phyloP scores from a whole-genome alignment of 2,113 vertebrate genomes.

The Catharus minimus region DNA sequence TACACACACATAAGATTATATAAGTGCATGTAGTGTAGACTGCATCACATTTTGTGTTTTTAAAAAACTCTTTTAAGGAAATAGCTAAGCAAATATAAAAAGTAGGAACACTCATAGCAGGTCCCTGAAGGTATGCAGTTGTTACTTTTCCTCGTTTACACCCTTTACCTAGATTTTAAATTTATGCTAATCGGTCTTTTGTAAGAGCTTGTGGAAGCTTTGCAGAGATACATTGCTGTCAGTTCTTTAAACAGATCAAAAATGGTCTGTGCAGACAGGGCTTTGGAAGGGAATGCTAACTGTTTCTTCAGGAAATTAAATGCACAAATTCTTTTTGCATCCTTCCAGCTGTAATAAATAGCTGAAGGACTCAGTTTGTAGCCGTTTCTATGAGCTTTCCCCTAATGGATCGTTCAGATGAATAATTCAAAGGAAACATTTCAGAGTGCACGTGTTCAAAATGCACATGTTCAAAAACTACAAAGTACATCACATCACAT shows the following conservation, averaged over 20 bases:
- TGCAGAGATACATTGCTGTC: neutral
- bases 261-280: conserved; percentile 23
- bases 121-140: neutral
- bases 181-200: conserved; percentile 8
- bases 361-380: conserved; percentile 26
- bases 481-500: neutral
- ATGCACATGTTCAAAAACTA: neutral
- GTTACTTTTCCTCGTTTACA: conserved; percentile 1
- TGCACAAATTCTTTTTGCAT: conserved; percentile 38
- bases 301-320: conserved; percentile 60
- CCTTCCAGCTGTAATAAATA: conserved; percentile 61
- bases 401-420: conserved; percentile 29
- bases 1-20: neutral
- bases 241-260: conserved; percentile 38
- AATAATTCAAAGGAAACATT: conserved; percentile 51
- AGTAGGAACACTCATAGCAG: neutral
- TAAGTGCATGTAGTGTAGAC: neutral
- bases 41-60: neutral
- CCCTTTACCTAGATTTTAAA: conserved; percentile 23
- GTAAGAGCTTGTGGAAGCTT: conserved; percentile 20
- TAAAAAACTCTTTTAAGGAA: neutral
- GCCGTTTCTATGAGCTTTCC: conserved; percentile 23
- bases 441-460: neutral
- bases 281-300: conserved; percentile 37
- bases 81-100: neutral